Evolutionary conservation across 2,113 vertebrate genomes (phyloP), one percentile per base, ranked within the genome.

Genomic region (Mobula hypostoma): DNA sequence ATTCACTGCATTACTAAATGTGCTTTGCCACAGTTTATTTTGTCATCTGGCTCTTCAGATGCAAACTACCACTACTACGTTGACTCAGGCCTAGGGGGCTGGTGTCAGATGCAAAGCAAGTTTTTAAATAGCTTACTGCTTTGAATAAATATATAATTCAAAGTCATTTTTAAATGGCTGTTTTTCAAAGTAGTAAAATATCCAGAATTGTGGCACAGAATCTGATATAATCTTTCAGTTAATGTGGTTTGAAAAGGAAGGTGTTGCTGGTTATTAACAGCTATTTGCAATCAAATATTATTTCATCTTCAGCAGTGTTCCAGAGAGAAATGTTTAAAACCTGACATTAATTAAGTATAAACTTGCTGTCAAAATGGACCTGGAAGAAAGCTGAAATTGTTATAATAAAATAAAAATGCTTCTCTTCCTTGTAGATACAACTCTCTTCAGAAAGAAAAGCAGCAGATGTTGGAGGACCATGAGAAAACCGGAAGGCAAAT

Each of bases 381-480:
- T 58, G 66, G 61, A 90, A 66, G 61, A 66, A 32, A n/a, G 17
- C 15, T n/a, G 63, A 56, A 90, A 90, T 5, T 58, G 66, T 94
- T 61, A 77, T 40, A 68, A 83, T 40, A 63, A 36, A 78, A 72
- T 32, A 32, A 90, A 36, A 21, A 24, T 94, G 24, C 9, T 87
- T 72, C 15, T 66, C 40, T 9, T 7, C 9, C 29, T 21, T 32
- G 78, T 95, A 99, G 99, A 95, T 94, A 94, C 90, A 90, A 94
- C 92, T 94, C 95, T 1, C 95, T 98, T 90, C 97, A 97, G 95
- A 97, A 96, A 94, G 98, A 99, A 95, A 98, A 97, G 79, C 97
- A 97, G 58, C 94, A 94, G 94, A 95, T 97, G 94, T 90, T 91
- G 1, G 96, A 97, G 90, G 96, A 97, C 61, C 97, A 97, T 72